These are phyloP conservation scores for Vicugna pacos DNA, from an alignment of 2,113 vertebrate species.

Conservation along the genomic window DNA sequence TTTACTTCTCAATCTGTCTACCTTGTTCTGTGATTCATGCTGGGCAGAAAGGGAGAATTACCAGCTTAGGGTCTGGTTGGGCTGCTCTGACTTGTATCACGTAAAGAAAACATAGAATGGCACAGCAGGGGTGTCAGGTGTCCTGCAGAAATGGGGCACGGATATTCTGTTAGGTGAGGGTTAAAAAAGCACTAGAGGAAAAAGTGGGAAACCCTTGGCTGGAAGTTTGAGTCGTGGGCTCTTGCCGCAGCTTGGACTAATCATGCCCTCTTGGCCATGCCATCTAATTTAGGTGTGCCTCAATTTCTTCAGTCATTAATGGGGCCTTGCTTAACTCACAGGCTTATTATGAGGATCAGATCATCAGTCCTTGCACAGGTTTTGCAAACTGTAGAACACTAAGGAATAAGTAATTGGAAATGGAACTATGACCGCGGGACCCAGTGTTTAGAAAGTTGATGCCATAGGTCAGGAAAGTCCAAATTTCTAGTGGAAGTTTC, in stretches of 20 bases:
- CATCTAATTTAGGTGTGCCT: neutral
- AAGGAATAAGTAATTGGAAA: neutral
- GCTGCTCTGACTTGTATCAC: neutral
- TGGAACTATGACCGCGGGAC: neutral
- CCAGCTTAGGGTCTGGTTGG: neutral
- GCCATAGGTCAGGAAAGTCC: neutral
- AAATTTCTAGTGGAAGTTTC: neutral
- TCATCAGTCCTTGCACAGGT: neutral
- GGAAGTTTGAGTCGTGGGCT: neutral
- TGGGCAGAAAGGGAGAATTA: neutral
- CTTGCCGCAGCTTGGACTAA: neutral
- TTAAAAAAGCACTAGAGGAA: neutral
- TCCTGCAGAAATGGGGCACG: neutral
- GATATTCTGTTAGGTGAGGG: rapidly evolving
- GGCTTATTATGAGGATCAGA: neutral
- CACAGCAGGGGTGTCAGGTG: neutral
- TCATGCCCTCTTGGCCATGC: rapidly evolving
- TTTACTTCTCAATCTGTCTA: neutral
- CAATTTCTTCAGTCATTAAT: neutral
- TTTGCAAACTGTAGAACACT: neutral
- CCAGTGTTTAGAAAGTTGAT: neutral
- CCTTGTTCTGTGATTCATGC: neutral
- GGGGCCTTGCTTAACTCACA: neutral
- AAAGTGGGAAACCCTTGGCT: neutral
- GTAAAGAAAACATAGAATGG: neutral